Conservation (phyloP, 2,888 invertebrate species). For the Stenoptilia bipunctidactyla region DNA sequence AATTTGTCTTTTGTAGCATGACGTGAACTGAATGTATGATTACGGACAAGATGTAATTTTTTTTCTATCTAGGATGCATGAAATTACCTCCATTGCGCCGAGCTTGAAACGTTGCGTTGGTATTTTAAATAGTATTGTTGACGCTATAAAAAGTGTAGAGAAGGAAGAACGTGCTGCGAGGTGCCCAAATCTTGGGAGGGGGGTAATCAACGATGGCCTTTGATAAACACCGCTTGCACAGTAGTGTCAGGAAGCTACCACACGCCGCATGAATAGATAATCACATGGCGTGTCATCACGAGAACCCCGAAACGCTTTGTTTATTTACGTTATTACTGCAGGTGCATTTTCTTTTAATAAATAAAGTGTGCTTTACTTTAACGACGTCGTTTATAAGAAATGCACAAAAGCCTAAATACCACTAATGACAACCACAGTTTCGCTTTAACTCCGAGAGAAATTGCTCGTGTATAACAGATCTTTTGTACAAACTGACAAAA, state of each 20-base stretch:
- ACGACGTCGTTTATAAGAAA: no score
- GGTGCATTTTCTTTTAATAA: conserved; percentile 12
- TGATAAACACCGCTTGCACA: conserved; percentile 29
- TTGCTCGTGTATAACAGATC: no score
- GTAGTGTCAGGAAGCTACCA: conserved; percentile 31
- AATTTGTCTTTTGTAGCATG: conserved; percentile 32
- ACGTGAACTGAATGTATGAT: conserved; percentile 43
- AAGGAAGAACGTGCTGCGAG: conserved; percentile 13
- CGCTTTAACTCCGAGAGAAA: no score
- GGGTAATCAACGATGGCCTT: conserved; percentile 27
- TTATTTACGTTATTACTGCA: conserved; percentile 15
- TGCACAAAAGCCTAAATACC: no score
- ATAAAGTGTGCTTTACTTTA: no score
- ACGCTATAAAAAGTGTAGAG: conserved; percentile 8
- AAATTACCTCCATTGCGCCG: conserved; percentile 15
- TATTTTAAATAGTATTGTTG: no score
- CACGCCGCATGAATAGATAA: conserved; percentile 38
- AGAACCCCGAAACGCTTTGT: conserved; percentile 19
- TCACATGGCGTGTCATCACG: conserved; percentile 23
- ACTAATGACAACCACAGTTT: no score
- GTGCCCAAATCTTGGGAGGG: conserved; percentile 16
- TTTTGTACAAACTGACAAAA: no score
- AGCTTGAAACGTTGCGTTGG: conserved; percentile 12
- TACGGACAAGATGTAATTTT: conserved; percentile 8
- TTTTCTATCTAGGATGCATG: no score